Evolutionary conservation across 2,797 vertebrate genomes (phyloP), one percentile per base, ranked within the genome.

Genomic region (Rhinophrynus dorsalis): DNA sequence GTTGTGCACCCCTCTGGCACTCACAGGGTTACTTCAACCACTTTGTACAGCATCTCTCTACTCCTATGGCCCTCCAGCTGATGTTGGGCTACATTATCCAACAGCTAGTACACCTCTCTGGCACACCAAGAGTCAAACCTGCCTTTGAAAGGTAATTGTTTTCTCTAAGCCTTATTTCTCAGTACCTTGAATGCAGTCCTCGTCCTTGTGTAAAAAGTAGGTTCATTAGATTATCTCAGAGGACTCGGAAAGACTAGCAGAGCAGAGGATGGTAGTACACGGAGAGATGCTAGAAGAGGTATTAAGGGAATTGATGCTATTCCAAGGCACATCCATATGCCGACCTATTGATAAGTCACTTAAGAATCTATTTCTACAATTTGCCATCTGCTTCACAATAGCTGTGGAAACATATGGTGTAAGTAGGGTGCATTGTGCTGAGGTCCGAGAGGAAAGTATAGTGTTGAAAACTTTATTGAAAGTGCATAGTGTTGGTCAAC

Each of bases 301-400:
- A 54, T 69, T 61, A 62, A 62, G 67, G 58, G 58, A 62, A 45
- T 54, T 69, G 27, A 44, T 18, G 38, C 37, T 62, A 45, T 69
- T 62, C 20, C 11, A n/a, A 48, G 48, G 21, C 17, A 15, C 20
- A 35, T 45, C 37, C 35, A 54, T 69, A 47, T 62, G 48, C 57
- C 62, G 48, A 69, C 67, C 67, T 69, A 62, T 69, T 47, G 57
- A 69, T 62, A 69, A 61, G 57, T 45, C 66, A 40, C 32, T 68
- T 50, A 58, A 40, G 24, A 21, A 37, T 54, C 48, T 17, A 52
- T 54, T 45, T 8, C 10, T 54, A 35, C n/a, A 40, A 45, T 54
- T 60, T 62, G 38, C 57, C 67, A 62, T 61, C 57, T 62, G 57
- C 17, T 62, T 33, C 58, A 61, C 15, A 11, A 45, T 69, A 69